Percentiles rank a stretch among this genome's conserved stretches.
phyloP scores from a whole-genome alignment of 1,140 invertebrate genomes.

The Trachelipus rathkii region DNA sequence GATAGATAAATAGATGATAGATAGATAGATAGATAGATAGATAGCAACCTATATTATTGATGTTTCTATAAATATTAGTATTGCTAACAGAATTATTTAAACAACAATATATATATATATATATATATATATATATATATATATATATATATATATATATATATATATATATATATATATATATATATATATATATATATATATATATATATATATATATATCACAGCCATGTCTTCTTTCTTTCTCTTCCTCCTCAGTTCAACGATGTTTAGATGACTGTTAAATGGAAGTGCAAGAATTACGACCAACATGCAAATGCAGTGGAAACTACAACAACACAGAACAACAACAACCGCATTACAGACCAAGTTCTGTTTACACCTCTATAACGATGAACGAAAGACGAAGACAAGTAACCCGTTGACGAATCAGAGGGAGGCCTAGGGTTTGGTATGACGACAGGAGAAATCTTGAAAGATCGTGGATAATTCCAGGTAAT shows the following conservation, averaged over 20 bases:
- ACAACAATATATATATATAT: not conserved
- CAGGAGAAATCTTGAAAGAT: not conserved
- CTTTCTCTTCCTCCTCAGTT: not conserved
- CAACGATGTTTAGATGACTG: too few species aligned
- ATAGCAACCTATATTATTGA: too few species aligned
- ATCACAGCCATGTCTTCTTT: not conserved
- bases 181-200: slow-evolving; percentile 25
- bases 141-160: slow-evolving; percentile 26
- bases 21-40: too few species aligned
- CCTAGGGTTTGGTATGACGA: not conserved
- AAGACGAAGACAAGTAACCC: too few species aligned
- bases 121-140: slow-evolving; percentile 23
- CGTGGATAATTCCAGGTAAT: not conserved
- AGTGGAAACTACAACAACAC: not conserved
- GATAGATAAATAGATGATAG: too few species aligned
- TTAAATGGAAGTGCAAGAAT: too few species aligned
- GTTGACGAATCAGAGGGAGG: not conserved
- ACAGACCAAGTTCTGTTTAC: too few species aligned
- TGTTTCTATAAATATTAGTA: too few species aligned
- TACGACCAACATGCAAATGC: too few species aligned
- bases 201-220: slow-evolving; percentile 20
- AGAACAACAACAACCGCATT: not conserved
- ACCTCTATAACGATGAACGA: too few species aligned
- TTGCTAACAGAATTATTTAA: not conserved
- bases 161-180: slow-evolving; percentile 24